Conservation (phyloP, 2,888 invertebrate genomes). For the Protonemura montana region DNA sequence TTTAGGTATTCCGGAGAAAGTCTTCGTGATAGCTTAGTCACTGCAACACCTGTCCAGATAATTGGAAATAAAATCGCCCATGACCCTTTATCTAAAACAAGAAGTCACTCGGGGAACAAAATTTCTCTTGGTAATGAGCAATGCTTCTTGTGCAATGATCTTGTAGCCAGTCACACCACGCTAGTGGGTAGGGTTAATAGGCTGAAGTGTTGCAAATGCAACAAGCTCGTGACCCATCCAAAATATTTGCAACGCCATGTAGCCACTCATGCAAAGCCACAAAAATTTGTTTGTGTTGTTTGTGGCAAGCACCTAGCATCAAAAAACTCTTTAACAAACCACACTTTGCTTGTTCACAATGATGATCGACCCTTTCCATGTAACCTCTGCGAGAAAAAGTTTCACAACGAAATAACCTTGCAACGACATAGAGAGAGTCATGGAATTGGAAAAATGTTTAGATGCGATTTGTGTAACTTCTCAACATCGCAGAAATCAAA, state of each 20-base stretch:
- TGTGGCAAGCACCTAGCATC: constrained; percentile 43
- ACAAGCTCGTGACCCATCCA: neutral
- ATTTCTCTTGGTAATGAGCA: too few relatives aligned
- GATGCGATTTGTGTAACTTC: constrained; percentile 54
- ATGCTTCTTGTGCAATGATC: too few relatives aligned
- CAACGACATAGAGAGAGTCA: constrained; percentile 16
- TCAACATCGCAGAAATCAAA: constrained; percentile 43
- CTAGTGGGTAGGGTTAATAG: neutral
- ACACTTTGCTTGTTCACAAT: constrained; percentile 59
- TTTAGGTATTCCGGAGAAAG: too few relatives aligned
- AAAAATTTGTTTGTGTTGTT: neutral
- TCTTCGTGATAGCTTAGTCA: too few relatives aligned
- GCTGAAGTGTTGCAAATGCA: neutral
- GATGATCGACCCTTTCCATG: constrained; percentile 62
- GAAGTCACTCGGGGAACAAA: too few relatives aligned
- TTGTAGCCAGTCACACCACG: too few relatives aligned
- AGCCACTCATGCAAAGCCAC: neutral
- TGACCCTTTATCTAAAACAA: too few relatives aligned
- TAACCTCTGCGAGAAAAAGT: constrained; percentile 56
- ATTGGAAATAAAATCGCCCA: too few relatives aligned
- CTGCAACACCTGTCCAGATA: too few relatives aligned
- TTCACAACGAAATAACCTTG: neutral
- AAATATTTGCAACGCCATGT: neutral
- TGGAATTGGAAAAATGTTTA: constrained; percentile 50
- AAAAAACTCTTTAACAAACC: neutral